Conservation (phyloP, 1,140 invertebrate genomes). For the Oppia nitens region DNA sequence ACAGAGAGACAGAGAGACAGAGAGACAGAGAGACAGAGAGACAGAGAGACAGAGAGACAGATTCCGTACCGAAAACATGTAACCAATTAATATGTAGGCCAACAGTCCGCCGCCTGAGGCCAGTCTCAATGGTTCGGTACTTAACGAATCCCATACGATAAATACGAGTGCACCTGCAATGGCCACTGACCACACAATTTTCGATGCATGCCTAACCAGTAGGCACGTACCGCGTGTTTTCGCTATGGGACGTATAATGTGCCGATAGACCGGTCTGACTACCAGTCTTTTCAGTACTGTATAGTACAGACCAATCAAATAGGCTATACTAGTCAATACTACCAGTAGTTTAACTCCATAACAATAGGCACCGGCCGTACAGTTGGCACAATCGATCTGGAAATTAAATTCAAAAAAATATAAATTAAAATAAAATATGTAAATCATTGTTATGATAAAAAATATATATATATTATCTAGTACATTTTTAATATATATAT, state of each 20-base stretch:
- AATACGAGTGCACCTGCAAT: conserved; percentile 36
- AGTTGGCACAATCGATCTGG: neutral
- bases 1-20: neutral
- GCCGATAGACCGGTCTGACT: conserved; percentile 21
- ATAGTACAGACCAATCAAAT: conserved; percentile 46
- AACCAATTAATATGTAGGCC: conserved; percentile 26
- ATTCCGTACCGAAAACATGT: conserved; percentile 22
- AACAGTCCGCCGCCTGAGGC: conserved; percentile 26
- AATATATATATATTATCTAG: neutral
- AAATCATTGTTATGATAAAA: neutral
- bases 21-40: neutral
- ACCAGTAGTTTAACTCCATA: conserved; percentile 53
- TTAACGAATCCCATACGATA: conserved; percentile 40
- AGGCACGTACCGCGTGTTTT: conserved; percentile 1
- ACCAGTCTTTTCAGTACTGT: conserved; percentile 41
- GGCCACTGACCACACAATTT: conserved; percentile 32
- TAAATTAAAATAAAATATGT: neutral
- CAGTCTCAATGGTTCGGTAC: conserved; percentile 37
- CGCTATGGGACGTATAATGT: conserved; percentile 5
- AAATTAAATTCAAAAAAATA: neutral
- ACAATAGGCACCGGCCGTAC: conserved; percentile 35
- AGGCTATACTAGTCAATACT: conserved; percentile 42
- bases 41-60: neutral
- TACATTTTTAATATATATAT: neutral
- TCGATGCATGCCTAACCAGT: neutral